Evolutionary conservation across 1,140 invertebrate species (phyloP).

Genomic region (Kradibia gibbosae): DNA sequence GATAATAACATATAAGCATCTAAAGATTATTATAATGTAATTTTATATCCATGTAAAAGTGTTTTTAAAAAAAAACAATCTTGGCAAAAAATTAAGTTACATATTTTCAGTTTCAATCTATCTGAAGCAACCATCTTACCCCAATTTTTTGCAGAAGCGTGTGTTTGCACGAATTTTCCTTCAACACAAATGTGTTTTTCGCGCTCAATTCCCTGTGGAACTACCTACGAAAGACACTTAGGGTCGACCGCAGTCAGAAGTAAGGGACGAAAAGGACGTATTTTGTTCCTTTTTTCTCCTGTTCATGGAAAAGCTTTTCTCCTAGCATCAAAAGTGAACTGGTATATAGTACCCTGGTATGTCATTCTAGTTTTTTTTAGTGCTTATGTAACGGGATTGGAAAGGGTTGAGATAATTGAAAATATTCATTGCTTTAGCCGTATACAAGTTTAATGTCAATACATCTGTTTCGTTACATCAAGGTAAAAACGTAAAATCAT

Average conservation of each 20-base stretch:
- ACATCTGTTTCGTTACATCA: background rate
- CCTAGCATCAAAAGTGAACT: background rate
- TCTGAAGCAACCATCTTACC: background rate
- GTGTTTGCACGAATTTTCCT: constrained; percentile 20
- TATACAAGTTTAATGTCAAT: background rate
- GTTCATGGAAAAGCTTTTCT: constrained; percentile 3
- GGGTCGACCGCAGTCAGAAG: constrained; percentile 1
- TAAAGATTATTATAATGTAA: too few species aligned
- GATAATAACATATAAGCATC: too few species aligned
- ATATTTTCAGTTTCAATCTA: background rate
- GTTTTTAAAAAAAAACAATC: too few species aligned
- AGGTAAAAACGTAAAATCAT: background rate
- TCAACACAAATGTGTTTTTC: background rate
- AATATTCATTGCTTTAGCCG: background rate
- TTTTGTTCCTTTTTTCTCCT: constrained; percentile 9
- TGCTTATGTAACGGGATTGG: background rate
- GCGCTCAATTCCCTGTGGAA: constrained; percentile 23
- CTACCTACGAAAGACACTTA: constrained; percentile 12
- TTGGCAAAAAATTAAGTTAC: too few species aligned
- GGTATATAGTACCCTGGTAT: background rate
- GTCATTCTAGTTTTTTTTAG: background rate
- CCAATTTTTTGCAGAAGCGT: background rate
- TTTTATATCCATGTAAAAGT: too few species aligned
- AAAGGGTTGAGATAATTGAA: constrained; percentile 36
- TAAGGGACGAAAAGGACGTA: background rate